A percentile compares a stretch with the other conserved stretches of the same genome.
Evolutionary conservation across 2,113 vertebrate genomes (phyloP).

Genomic region (Meles meles): DNA sequence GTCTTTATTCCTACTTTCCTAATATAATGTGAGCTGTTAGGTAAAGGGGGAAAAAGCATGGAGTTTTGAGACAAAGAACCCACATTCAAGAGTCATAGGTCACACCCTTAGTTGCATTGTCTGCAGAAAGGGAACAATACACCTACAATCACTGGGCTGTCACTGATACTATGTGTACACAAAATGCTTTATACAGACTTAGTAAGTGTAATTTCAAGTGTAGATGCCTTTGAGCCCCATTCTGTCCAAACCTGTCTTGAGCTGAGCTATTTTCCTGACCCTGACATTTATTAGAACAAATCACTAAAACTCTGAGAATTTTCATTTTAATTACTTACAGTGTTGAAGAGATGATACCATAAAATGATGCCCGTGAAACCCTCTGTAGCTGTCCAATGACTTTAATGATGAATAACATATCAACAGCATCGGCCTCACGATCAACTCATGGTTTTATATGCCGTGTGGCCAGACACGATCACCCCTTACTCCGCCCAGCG

Average conservation of each 20-base stretch:
- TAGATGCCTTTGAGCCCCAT: neutral
- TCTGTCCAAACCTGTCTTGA: neutral
- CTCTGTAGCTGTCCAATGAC: neutral
- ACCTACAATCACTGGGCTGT: neutral
- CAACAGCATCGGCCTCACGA: neutral
- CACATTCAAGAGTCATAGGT: neutral
- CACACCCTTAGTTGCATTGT: neutral
- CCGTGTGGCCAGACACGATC: neutral
- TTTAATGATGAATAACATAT: neutral
- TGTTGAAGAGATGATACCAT: neutral
- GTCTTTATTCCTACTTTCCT: neutral
- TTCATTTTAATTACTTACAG: conserved; percentile 4
- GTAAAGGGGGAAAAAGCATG: neutral
- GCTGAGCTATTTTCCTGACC: neutral
- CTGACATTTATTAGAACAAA: conserved; percentile 2
- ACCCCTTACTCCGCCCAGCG: neutral
- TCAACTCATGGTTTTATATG: neutral
- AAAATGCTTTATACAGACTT: neutral
- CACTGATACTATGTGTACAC: neutral
- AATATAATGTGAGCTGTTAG: neutral
- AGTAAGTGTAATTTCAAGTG: neutral
- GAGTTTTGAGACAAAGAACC: neutral
- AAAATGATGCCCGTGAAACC: neutral
- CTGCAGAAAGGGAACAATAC: neutral
- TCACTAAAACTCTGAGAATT: conserved; percentile 2